Conservation (phyloP, 2,888 invertebrate genomes). For the Xestia xanthographa region DNA sequence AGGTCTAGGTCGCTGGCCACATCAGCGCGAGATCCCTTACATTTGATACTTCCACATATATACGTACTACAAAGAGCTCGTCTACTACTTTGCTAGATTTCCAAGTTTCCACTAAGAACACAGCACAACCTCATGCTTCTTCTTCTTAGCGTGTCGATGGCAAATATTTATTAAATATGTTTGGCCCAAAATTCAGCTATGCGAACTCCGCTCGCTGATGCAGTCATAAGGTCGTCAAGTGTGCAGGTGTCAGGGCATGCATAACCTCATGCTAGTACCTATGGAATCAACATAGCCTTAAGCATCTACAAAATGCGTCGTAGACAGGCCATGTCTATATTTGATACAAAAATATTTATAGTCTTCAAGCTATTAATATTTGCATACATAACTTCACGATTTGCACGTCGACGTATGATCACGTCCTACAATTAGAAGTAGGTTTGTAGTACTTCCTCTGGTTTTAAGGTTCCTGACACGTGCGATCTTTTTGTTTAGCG, state of each 20-base stretch:
- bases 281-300: conserved; percentile 13
- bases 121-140: not conserved
- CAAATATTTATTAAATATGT: too few relatives aligned
- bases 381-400: conserved; percentile 41
- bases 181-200: too few relatives aligned
- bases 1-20: not conserved
- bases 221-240: too few relatives aligned
- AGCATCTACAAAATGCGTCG: conserved; percentile 14
- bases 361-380: conserved; percentile 56
- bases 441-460: conserved; percentile 59
- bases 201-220: too few relatives aligned
- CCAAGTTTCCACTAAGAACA: not conserved
- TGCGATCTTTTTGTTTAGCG: conserved; percentile 16
- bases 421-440: conserved; percentile 46
- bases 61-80: not conserved
- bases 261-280: not conserved
- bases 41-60: not conserved
- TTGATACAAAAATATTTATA: conserved; percentile 42
- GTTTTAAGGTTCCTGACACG: conserved; percentile 19
- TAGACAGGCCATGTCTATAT: conserved; percentile 30
- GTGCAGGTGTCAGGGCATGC: too few relatives aligned
- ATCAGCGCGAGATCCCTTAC: not conserved
- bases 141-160: too few relatives aligned
- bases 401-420: conserved; percentile 16
- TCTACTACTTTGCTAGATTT: not conserved